Conservation (phyloP, 92 coral and sea anemone genomes). For the Porites evermanni region DNA sequence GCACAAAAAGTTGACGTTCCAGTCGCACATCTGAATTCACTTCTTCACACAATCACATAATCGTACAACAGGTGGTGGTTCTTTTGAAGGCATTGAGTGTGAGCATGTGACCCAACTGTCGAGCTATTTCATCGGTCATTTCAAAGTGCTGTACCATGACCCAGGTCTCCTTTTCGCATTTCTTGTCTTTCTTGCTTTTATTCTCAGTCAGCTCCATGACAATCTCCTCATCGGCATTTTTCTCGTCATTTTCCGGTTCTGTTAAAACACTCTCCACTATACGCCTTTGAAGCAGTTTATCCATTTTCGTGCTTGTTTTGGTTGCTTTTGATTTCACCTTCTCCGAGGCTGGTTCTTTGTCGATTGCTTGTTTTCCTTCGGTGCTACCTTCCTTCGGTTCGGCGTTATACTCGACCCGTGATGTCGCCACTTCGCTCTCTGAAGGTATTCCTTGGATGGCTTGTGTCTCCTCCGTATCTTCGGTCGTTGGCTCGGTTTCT, state of each 20-base stretch:
- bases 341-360: not conserved
- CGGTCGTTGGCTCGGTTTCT: not conserved
- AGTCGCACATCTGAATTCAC: not conserved
- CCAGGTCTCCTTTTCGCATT: conserved; percentile 13
- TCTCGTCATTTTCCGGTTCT: not conserved
- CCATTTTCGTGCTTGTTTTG: not conserved
- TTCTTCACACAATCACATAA: conserved; percentile 23
- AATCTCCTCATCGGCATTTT: not conserved
- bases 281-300: not conserved
- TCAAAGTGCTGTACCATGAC: conserved; percentile 36
- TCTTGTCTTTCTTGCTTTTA: not conserved
- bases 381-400: not conserved
- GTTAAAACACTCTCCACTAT: not conserved
- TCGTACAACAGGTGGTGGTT: conserved; percentile 30
- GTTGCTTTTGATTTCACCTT: not conserved
- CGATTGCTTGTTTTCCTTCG: not conserved
- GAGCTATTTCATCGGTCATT: conserved; percentile 17
- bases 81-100: not conserved
- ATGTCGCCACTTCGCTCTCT: not conserved
- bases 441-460: not conserved
- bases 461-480: not conserved
- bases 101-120: conserved; percentile 18
- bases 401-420: not conserved
- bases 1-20: too few species aligned
- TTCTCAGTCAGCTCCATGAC: not conserved